A percentile compares a stretch with the other conserved stretches of the same genome.
phyloP scores from a whole-genome alignment of 2,797 vertebrate species.

The Amphiprion clarkii region DNA sequence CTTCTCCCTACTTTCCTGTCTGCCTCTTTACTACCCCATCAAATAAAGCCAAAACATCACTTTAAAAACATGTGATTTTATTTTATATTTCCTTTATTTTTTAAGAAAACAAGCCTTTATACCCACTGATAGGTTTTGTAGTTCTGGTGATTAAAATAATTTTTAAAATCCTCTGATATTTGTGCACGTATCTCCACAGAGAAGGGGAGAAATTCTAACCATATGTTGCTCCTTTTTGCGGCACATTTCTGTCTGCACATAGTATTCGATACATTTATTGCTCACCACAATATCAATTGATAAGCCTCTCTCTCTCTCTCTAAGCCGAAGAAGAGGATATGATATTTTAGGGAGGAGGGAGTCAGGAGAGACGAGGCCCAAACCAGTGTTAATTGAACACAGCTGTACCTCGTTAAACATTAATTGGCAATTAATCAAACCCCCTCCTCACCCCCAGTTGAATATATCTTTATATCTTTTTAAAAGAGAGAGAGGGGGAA shows the following conservation, averaged over 20 bases:
- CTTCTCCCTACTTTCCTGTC: too few species aligned
- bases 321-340: slow-evolving; percentile 21
- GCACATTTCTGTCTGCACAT: background rate
- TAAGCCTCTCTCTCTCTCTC: background rate
- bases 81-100: too few species aligned
- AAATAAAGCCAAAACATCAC: too few species aligned
- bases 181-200: background rate
- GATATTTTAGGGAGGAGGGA: slow-evolving; percentile 23
- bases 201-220: background rate
- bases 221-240: background rate
- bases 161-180: background rate
- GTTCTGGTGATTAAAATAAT: too few species aligned
- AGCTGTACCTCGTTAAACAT: slow-evolving; percentile 87
- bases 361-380: slow-evolving; percentile 49
- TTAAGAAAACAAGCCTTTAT: too few species aligned
- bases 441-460: slow-evolving; percentile 55
- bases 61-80: too few species aligned
- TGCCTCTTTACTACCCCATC: too few species aligned
- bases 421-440: slow-evolving; percentile 88
- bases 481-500: slow-evolving; percentile 49
- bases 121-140: too few species aligned
- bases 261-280: background rate
- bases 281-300: background rate
- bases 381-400: slow-evolving; percentile 85
- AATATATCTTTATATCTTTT: slow-evolving; percentile 73